phyloP scores from a whole-genome alignment of 2,888 invertebrate genomes.

The Drosophila subsilvestris region DNA sequence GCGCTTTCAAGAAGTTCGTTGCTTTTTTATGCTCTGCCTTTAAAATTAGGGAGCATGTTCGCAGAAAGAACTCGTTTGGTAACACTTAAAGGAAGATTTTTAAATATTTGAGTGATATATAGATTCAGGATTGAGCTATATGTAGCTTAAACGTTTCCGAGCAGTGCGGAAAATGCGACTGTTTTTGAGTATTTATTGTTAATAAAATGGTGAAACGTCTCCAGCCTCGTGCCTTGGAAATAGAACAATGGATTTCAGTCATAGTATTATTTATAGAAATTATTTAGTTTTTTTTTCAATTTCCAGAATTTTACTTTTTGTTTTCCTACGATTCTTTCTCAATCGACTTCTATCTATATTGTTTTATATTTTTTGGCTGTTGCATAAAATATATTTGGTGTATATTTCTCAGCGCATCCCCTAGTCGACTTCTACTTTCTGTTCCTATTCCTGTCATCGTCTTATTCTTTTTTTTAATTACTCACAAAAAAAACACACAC shows the following conservation, averaged over 20 bases:
- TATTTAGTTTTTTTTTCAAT: no score
- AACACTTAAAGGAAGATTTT: background rate
- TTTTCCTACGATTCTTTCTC: no score
- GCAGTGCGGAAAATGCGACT: no score
- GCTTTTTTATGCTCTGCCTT: conserved; percentile 44
- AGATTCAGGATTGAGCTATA: background rate
- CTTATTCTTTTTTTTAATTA: conserved; percentile 61
- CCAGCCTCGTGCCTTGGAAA: no score
- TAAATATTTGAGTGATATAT: background rate
- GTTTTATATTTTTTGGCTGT: background rate
- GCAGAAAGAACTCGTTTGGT: background rate
- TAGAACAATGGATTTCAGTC: no score
- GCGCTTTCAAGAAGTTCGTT: conserved; percentile 56
- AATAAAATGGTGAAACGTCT: no score
- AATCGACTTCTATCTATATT: background rate
- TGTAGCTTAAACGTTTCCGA: no score
- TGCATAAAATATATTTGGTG: no score
- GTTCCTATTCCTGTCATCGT: background rate
- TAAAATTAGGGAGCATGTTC: background rate
- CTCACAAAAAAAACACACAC: conserved; percentile 52
- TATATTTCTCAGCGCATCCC: background rate
- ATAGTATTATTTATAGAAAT: no score
- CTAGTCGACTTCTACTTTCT: background rate
- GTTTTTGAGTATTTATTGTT: no score
- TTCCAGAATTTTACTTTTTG: no score